These are phyloP conservation scores for Drosophila cardini DNA, from an alignment of 1,140 invertebrate genomes.

Conservation along the genomic window DNA sequence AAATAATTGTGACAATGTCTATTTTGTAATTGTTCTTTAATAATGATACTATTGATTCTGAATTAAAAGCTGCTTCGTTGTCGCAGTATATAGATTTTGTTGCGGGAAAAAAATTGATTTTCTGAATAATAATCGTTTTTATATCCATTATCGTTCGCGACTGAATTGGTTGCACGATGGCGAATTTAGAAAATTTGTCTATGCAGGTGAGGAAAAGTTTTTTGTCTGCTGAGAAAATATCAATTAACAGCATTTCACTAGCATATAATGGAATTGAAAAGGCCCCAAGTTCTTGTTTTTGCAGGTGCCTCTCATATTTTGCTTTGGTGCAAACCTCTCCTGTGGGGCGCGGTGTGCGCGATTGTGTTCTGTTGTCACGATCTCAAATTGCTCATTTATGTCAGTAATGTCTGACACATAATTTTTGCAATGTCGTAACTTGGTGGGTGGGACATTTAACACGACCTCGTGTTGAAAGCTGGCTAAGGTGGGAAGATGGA, in stretches of 20 bases:
- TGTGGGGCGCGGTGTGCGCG: not conserved
- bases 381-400: not conserved
- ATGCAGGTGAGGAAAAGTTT: conserved; percentile 21
- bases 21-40: too few species aligned
- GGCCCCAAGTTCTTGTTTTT: conserved; percentile 16
- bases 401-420: not conserved
- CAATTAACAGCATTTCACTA: conserved; percentile 23
- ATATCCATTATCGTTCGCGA: conserved; percentile 23
- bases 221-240: conserved; percentile 28
- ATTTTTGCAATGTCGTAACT: conserved; percentile 11
- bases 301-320: conserved; percentile 14
- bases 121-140: too few species aligned
- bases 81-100: too few species aligned
- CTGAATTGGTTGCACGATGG: not conserved
- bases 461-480: not conserved
- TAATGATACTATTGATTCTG: too few species aligned
- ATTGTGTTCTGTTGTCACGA: conserved; percentile 1
- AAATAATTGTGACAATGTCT: too few species aligned
- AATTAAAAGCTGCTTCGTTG: too few species aligned
- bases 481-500: not conserved
- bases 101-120: too few species aligned
- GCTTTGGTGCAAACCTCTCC: conserved; percentile 23
- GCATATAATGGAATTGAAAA: conserved; percentile 6
- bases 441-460: not conserved
- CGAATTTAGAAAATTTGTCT: too few species aligned